Evolutionary conservation across 2,113 vertebrate genomes (phyloP), one percentile per base, ranked within the genome.

Genomic region (Microcebus murinus): DNA sequence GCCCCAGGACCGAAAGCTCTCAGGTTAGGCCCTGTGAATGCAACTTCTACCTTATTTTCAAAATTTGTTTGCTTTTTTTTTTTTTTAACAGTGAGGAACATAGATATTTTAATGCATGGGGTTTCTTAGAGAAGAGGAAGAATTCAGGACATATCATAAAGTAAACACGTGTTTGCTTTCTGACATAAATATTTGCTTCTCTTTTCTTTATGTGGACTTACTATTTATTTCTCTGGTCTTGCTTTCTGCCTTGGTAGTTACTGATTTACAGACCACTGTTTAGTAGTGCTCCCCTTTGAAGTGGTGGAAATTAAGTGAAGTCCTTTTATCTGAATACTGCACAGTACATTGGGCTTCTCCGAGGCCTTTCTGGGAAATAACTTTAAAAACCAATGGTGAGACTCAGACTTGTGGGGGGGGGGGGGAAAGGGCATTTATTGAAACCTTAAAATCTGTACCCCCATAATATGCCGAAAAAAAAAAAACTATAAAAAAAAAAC

Each of bases 241-340:
- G 77, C 67, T 93, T 65, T 96, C 63, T 93, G 57, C 79, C 70
- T 71, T 36, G 74, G 17, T n/a, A 89, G 94, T 88, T 95, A 95
- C 80, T 93, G 91, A 94, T 82, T 81, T 91, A 89, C n/a, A 55
- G 83, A 31, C 65, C 14, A 25, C 45, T 96, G 84, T 92, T 96
- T 82, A 74, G 73, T 87, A 36, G 27, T 7, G 11, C 52, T 92
- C 39, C 17, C 34, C 90, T 96, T 95, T 96, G 93, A 96, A 96
- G 88, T 65, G 90, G 59, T 85, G 90, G 79, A 92, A 91, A 95
- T 96, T 77, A 57, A 74, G 50, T 4, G 36, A 34, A 70, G 61
- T 74, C 52, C 59, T 93, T 96, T 96, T 93, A 89, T 91, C 82
- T 73, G 55, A 55, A 70, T 85, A 82, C 29, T 31, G 27, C 3